Evolutionary conservation across 1,140 invertebrate genomes (phyloP), one percentile per base, ranked within the genome.

Genomic region (Atta colombica): DNA sequence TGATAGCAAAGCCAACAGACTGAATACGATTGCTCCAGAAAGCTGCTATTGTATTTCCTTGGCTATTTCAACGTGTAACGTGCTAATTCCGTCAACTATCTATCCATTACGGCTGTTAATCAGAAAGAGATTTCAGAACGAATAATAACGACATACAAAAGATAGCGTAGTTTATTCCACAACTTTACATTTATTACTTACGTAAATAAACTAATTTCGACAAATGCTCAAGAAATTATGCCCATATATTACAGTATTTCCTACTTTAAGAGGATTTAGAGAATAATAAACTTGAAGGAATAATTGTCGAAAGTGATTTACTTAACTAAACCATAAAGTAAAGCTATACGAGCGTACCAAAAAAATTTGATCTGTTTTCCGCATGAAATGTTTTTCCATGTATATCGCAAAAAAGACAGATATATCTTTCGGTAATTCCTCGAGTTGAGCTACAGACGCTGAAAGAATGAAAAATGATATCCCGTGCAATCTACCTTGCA

Each of bases 11-110:
- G 72, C 12, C 82, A 74, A 82, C 60, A 25, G 68, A 49, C 68
- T 49, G 55, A 45, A 63, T 51, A 28, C 58, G 25, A 75, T 74
- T 74, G 69, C 69, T 72, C 18, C 25, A 31, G 69, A 74, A 63
- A 63, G 69, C 39, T n/a, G 21, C 3, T 84, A 84, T 84, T 82
- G 68, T 18, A 12, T 25, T 72, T 72, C 80, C 80, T 61, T 61
- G 4, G 8, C 45, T 49, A 60, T 84, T 12, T 1, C 10, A 16
- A 6, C n/a, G 53, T 28, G 66, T 71, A 55, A 71, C 35, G 16
- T 12, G 78, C 4, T 75, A 75, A 84, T 75, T 18, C 25, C 12
- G 35, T 25, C 49, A 71, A 39, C 18, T 21, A 78, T 53, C 18
- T 45, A 21, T 49, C 21, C 31, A 25, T 61, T 28, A 49, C 3